Base-by-base conservation (phyloP, 1,140 invertebrate species). In the Panulirus ornatus region DNA sequence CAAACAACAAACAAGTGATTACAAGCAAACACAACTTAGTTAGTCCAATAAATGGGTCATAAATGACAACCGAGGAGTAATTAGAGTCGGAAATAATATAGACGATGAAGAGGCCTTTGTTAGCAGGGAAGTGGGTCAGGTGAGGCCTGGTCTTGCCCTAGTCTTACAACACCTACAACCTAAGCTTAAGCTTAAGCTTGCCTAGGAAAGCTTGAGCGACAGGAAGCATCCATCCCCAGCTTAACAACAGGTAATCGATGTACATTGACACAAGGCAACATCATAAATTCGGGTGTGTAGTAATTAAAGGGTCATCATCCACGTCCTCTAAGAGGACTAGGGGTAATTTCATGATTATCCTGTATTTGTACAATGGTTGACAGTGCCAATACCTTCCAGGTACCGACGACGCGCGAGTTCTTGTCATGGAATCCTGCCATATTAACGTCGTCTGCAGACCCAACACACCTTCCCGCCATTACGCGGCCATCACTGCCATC, bases 351-450 rank as follows among this genome's bases (percentile, higher is more conserved):
- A 66, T 1, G 8, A 22, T 75, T 75, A 47, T 11, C 16, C 2
- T 51, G 8, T 0, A 27, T n/a, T 34, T 11, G 75, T 6, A 83
- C 14, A 58, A 22, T 40, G 36, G 6, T 73, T 51, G 27, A 3
- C 1, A n/a, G 70, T 22, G 0, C 5, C 42, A 19, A 36, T 47
- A 89, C 87, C 87, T 89, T 89, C 87, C 87, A 89, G 14, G 87
- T 89, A 42, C 87, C 87, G 42, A 89, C 87, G 22, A 89, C 87
- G 22, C 87, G 78, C 1, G 87, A 89, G 44, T 89, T 89, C 27
- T 79, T 89, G 79, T 89, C 87, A 30, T 79, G 79, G 79, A 83
- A 89, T 40, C 86, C 87, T 54, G 87, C 87, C 78, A 83, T 83
- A 27, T 3, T 89, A 6, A 44, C 58, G 87, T 89, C 63, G 87